Percentiles rank a stretch among this genome's conserved stretches.
phyloP scores from a whole-genome alignment of 2,888 invertebrate species.

The Acanthococcus lagerstroemiae region DNA sequence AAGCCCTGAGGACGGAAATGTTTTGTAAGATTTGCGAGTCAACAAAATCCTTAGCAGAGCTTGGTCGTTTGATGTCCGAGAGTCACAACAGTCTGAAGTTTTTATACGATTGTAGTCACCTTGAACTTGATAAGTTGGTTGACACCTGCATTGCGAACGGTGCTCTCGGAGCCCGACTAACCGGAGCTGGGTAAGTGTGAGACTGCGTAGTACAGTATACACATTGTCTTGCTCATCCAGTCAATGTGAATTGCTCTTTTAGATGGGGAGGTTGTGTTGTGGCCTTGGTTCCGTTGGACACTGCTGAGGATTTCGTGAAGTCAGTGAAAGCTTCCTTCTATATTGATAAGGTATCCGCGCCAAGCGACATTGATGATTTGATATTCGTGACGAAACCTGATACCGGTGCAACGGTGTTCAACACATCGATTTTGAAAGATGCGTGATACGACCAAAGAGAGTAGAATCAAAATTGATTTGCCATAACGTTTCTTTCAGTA shows the following conservation, averaged over 20 bases:
- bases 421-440: neutral
- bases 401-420: constrained; percentile 50
- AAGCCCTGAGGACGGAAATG: constrained; percentile 71
- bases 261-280: constrained; percentile 97
- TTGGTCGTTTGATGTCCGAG: constrained; percentile 75
- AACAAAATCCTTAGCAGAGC: constrained; percentile 39
- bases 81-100: constrained; percentile 79
- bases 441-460: too few species aligned
- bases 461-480: too few species aligned
- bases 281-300: constrained; percentile 60
- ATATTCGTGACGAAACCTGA: constrained; percentile 67
- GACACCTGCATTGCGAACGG: constrained; percentile 56
- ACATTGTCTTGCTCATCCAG: neutral
- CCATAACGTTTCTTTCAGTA: too few species aligned
- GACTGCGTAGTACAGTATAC: neutral
- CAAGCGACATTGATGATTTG: constrained; percentile 46
- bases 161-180: constrained; percentile 76
- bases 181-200: constrained; percentile 71
- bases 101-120: constrained; percentile 88
- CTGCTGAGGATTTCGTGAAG: constrained; percentile 57
- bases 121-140: constrained; percentile 72
- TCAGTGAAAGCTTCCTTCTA: constrained; percentile 62
- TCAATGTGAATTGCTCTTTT: constrained; percentile 33
- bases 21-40: constrained; percentile 57
- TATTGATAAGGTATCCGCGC: constrained; percentile 46